Evolutionary conservation across 2,888 invertebrate species (phyloP).

Genomic region (Cinara cedri): DNA sequence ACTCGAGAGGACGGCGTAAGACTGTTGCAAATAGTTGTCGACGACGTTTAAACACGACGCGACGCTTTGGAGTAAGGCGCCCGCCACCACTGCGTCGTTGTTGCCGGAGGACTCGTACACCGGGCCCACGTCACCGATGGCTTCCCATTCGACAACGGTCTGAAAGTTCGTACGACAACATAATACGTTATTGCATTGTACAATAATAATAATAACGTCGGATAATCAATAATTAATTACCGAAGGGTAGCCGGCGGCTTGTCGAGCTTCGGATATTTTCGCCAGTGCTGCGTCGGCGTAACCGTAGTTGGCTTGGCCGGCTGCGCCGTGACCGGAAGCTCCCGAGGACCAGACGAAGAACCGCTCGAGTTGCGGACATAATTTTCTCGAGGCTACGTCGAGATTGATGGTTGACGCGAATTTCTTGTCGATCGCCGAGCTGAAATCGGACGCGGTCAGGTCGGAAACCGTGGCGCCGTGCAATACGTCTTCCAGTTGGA

Average conservation of each 20-base stretch:
- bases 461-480: conserved; percentile 78
- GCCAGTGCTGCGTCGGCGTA: conserved; percentile 76
- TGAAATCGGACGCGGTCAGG: conserved; percentile 73
- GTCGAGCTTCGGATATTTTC: conserved; percentile 75
- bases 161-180: conserved; percentile 4
- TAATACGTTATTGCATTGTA: no score
- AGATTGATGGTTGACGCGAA: conserved; percentile 78
- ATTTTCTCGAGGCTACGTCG: conserved; percentile 70
- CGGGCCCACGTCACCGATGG: conserved; percentile 39
- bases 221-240: conserved; percentile 60
- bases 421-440: conserved; percentile 76
- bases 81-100: conserved; percentile 63
- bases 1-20: conserved; percentile 74
- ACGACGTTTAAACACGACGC: conserved; percentile 79
- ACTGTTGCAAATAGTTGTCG: conserved; percentile 68
- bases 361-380: conserved; percentile 68
- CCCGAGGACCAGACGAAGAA: conserved; percentile 93
- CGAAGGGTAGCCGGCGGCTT: conserved; percentile 71
- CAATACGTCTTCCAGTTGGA: conserved; percentile 84
- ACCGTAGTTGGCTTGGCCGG: conserved; percentile 89
- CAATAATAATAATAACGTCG: no score
- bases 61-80: conserved; percentile 85
- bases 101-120: not conserved
- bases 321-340: conserved; percentile 89
- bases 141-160: conserved; percentile 49